These are phyloP conservation scores for Caenorhabditis doughertyi DNA, from an alignment of 2,888 invertebrate genomes.

Conservation along the genomic window DNA sequence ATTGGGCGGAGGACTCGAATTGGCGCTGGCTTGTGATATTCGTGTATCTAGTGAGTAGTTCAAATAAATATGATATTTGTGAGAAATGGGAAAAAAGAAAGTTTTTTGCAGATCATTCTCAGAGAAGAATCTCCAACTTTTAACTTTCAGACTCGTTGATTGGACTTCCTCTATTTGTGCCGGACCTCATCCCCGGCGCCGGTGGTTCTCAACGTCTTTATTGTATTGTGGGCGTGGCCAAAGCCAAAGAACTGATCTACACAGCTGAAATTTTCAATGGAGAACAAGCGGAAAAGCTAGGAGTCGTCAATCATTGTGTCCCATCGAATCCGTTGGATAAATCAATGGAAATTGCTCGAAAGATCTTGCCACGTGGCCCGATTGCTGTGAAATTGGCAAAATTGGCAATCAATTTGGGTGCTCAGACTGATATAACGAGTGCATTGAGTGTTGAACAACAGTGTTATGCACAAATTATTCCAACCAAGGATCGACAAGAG, in stretches of 20 bases:
- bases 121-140: too few species aligned
- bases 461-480: conserved; percentile 90
- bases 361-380: conserved; percentile 89
- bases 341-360: conserved; percentile 90
- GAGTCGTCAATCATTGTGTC: conserved; percentile 93
- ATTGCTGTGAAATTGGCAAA: conserved; percentile 85
- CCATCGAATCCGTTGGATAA: conserved; percentile 87
- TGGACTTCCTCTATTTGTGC: too few species aligned
- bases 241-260: conserved; percentile 95
- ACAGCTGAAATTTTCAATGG: conserved; percentile 89
- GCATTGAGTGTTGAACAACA: conserved; percentile 94
- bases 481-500: conserved; percentile 94
- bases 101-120: too few species aligned
- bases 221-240: conserved; percentile 87
- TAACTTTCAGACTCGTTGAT: too few species aligned
- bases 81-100: too few species aligned
- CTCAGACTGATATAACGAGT: conserved; percentile 86
- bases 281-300: conserved; percentile 88
- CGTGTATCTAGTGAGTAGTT: conserved; percentile 87
- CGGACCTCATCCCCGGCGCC: conserved; percentile 92
- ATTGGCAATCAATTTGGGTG: conserved; percentile 90
- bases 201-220: conserved; percentile 96
- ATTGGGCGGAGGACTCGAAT: conserved; percentile 85
- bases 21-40: conserved; percentile 95
- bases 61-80: too few species aligned